A percentile compares a stretch with the other conserved stretches of the same genome.
Conservation (phyloP, 1,140 invertebrate species). For the Latrodectus geometricus region DNA sequence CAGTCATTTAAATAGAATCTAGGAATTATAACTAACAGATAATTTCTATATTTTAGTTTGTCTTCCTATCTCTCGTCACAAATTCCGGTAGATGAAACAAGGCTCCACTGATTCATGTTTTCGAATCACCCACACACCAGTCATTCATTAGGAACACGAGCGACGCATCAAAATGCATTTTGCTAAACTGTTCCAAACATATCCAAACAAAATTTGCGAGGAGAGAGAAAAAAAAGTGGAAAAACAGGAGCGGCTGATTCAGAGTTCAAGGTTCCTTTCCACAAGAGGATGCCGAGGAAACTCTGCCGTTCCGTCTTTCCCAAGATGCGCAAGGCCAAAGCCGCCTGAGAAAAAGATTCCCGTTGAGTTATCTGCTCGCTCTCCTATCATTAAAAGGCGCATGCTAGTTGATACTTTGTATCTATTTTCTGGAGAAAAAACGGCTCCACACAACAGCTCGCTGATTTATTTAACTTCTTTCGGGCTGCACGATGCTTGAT, state of each 20-base stretch:
- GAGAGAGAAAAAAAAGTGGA: neutral
- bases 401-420: conserved; percentile 35
- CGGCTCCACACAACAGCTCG: neutral
- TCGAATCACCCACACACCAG: too few species aligned
- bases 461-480: neutral
- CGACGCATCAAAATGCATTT: too few species aligned
- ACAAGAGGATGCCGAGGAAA: neutral
- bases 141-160: too few species aligned
- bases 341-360: neutral
- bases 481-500: neutral
- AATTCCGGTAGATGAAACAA: too few species aligned
- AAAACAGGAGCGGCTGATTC: neutral
- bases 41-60: too few species aligned
- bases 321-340: neutral
- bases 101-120: too few species aligned
- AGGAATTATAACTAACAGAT: too few species aligned
- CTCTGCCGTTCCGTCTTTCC: neutral
- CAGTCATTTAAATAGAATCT: too few species aligned
- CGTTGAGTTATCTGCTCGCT: neutral
- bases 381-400: conserved; percentile 14
- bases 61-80: too few species aligned
- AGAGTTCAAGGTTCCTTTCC: neutral
- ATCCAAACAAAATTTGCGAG: neutral
- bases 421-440: neutral
- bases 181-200: too few species aligned